Evolutionary conservation across 2,888 invertebrate genomes (phyloP), one percentile per base, ranked within the genome.

Genomic region (Zygothrica quintamaculata): DNA sequence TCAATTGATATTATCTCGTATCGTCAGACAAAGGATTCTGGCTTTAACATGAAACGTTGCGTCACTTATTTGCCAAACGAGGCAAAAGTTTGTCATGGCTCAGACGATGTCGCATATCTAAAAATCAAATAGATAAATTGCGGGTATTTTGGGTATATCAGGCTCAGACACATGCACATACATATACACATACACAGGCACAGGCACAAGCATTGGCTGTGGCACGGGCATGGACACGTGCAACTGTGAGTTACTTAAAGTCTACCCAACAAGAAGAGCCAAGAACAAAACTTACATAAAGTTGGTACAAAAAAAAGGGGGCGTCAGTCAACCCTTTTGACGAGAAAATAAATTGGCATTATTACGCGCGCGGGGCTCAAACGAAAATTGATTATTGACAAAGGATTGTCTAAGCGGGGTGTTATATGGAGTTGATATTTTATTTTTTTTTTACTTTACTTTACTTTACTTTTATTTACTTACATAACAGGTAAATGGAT

Each of bases 361-460:
- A 84, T 87, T 87, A 77, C 50, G 61, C 48, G 69, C 61, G 74
- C 68, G 40, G 25, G 44, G 80, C 74, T 81, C 75, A 84, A n/a
- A 77, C 53, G 74, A 61, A 79, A 84, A 86, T 87, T 86, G 85
- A 86, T 88, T 89, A 89, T 89, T 88, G 86, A 81, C 86, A 80
- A 77, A 81, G 58, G 73, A 70, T 84, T 84, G 82, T 74, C 82
- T 81, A 87, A 81, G 65, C 86, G 74, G 70, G 84, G 64, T 85
- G 79, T 78, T 85, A 79, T 85, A 77, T 72, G 80, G 61, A 59
- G 43, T 36, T 53, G 40, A 42, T 43, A 56, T 44, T 8, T 48
- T 56, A 26, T 34, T 29, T 25, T 33, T n/a, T n/a, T n/a, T n/a
- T n/a, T n/a, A n/a, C n/a, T n/a, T n/a, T n/a, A n/a, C n/a, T n/a